A percentile compares a stretch with the other conserved stretches of the same genome.
phyloP scores from a whole-genome alignment of 2,888 invertebrate genomes.

The Acholoe squamosa region DNA sequence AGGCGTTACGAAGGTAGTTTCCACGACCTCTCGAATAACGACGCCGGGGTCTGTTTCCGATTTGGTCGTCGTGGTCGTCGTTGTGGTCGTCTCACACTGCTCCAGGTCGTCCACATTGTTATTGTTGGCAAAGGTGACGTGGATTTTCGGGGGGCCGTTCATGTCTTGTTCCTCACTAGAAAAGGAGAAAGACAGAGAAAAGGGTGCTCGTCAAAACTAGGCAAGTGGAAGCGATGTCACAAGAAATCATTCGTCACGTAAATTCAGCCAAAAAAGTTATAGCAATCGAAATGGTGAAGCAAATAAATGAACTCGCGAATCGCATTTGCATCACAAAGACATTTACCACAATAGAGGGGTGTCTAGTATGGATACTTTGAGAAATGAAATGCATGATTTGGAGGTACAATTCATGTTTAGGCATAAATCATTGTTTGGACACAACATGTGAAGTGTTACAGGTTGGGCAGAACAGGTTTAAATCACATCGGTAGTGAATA shows the following conservation, averaged over 20 bases:
- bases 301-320: too few species aligned
- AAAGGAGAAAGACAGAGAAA: background rate
- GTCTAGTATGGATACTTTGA: too few species aligned
- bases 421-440: too few species aligned
- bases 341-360: too few species aligned
- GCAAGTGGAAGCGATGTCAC: conserved; percentile 18
- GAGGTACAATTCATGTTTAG: too few species aligned
- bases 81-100: background rate
- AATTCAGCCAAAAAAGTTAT: background rate
- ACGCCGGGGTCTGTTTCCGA: background rate
- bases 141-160: conserved; percentile 46
- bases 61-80: conserved; percentile 3
- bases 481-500: too few species aligned
- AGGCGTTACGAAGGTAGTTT: background rate
- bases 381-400: too few species aligned
- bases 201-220: conserved; percentile 54
- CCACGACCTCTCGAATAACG: background rate
- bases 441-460: too few species aligned
- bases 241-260: too few species aligned
- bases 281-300: background rate
- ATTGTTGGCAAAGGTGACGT: conserved; percentile 53
- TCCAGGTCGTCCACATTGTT: conserved; percentile 29
- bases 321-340: too few species aligned
- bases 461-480: too few species aligned
- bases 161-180: conserved; percentile 47